Evolutionary conservation across 2,113 vertebrate genomes (phyloP).

Genomic region (Chlorodrepanis virens): DNA sequence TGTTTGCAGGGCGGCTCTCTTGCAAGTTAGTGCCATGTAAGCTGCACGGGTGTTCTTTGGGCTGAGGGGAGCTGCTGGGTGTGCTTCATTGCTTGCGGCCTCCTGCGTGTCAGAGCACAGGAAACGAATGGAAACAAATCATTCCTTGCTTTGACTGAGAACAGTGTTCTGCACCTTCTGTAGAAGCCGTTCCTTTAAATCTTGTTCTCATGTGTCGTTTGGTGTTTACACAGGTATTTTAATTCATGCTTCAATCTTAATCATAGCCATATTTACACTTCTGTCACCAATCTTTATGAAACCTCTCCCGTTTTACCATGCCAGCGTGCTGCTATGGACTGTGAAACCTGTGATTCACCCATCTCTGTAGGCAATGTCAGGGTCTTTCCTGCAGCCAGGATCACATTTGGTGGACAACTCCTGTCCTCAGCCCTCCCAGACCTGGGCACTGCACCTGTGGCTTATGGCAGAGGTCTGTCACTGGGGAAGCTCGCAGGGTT

Average conservation of each 20-base stretch:
- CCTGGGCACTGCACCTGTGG: not conserved
- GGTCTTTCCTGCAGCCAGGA: not conserved
- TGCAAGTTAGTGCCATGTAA: not conserved
- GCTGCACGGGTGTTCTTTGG: not conserved
- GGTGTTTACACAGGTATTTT: not conserved
- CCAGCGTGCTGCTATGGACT: not conserved
- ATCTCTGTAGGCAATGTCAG: not conserved
- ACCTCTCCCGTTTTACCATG: not conserved
- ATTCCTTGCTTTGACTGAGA: not conserved
- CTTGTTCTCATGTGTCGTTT: not conserved
- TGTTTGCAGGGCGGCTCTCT: not conserved
- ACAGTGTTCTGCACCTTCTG: not conserved
- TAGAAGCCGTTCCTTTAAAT: not conserved
- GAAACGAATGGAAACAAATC: not conserved
- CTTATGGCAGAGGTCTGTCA: not conserved
- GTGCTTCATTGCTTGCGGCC: fast-evolving
- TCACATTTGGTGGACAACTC: not conserved
- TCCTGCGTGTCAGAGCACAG: not conserved
- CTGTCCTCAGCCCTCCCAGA: not conserved
- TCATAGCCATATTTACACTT: not conserved
- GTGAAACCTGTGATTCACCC: not conserved
- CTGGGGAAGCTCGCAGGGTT: not conserved
- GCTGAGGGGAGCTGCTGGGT: not conserved
- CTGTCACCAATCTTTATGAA: not conserved
- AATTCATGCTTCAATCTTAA: not conserved